Conservation (phyloP, 2,797 vertebrate genomes). For the Tympanoctomys barrerae region DNA sequence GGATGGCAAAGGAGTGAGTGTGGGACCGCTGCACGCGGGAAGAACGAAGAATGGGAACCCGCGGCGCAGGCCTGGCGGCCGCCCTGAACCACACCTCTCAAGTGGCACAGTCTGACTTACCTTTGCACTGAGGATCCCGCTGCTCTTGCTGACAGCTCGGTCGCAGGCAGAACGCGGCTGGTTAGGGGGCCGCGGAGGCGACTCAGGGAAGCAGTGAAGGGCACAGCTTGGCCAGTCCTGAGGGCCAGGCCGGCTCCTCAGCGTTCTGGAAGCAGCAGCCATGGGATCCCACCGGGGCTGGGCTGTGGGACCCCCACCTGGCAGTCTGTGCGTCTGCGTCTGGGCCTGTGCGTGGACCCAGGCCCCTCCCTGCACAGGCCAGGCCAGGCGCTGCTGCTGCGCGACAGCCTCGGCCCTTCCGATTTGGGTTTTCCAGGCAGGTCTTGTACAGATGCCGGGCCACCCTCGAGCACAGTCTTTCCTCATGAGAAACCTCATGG, state of each 20-base stretch:
- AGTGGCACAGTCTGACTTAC: accelerated
- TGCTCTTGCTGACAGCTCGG: background rate
- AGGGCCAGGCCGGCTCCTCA: background rate
- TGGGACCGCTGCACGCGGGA: no score
- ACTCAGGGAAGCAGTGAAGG: background rate
- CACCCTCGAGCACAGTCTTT: background rate
- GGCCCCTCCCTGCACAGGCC: no score
- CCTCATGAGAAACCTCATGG: background rate
- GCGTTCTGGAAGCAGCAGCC: background rate
- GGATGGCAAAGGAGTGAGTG: background rate
- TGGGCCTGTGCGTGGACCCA: background rate
- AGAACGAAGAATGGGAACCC: background rate
- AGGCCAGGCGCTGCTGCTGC: background rate
- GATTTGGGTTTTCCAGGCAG: background rate
- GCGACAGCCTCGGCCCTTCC: background rate
- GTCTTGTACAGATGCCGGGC: background rate
- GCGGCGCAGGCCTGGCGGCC: background rate
- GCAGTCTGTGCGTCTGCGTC: background rate
- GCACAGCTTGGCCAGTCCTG: background rate
- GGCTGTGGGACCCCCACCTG: background rate
- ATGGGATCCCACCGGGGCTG: background rate
- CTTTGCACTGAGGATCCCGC: background rate
- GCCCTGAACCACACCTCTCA: background rate
- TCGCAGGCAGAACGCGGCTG: background rate
- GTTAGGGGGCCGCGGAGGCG: background rate